Percentiles rank a stretch among this genome's conserved stretches.
These are phyloP conservation scores for Ischnus inquisitorius DNA, from an alignment of 2,888 invertebrate genomes.

Conservation along the genomic window DNA sequence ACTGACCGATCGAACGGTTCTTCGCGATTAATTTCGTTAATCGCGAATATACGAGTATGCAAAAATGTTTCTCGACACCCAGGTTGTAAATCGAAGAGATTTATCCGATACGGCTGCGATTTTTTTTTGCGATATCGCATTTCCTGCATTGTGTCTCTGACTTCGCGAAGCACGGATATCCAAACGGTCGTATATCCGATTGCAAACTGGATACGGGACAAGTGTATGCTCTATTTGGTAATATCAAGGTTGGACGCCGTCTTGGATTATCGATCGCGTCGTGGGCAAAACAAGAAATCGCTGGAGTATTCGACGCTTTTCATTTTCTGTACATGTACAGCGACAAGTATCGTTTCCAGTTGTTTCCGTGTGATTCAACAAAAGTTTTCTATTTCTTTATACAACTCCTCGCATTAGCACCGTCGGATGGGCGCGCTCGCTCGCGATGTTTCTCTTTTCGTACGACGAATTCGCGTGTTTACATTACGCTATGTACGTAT, in stretches of 20 bases:
- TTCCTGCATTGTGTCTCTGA: slow-evolving; percentile 24
- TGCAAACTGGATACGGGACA: slow-evolving; percentile 12
- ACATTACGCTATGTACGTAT: not conserved
- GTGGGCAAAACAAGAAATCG: slow-evolving; percentile 33
- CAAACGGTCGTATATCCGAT: slow-evolving; percentile 8
- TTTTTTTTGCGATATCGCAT: not conserved
- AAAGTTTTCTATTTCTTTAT: slow-evolving; percentile 9
- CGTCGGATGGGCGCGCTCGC: not conserved
- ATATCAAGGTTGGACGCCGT: slow-evolving; percentile 48
- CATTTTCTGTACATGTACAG: not conserved
- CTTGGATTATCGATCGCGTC: slow-evolving; percentile 6
- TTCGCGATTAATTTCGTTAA: slow-evolving; percentile 1
- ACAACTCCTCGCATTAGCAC: not conserved
- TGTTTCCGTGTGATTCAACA: slow-evolving; percentile 46
- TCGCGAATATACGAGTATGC: not conserved
- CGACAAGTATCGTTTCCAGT: slow-evolving; percentile 6
- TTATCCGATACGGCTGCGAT: not conserved
- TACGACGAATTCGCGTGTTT: not conserved
- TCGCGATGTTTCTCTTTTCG: not conserved
- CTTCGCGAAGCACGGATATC: not conserved
- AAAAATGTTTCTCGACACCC: not conserved
- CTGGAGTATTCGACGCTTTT: slow-evolving; percentile 14
- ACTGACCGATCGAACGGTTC: slow-evolving; percentile 1
- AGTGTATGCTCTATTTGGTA: slow-evolving; percentile 50
- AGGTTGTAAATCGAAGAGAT: not conserved